Evolutionary conservation across 2,113 vertebrate species (phyloP), one percentile per base, ranked within the genome.

Genomic region (Bambusicola thoracicus): DNA sequence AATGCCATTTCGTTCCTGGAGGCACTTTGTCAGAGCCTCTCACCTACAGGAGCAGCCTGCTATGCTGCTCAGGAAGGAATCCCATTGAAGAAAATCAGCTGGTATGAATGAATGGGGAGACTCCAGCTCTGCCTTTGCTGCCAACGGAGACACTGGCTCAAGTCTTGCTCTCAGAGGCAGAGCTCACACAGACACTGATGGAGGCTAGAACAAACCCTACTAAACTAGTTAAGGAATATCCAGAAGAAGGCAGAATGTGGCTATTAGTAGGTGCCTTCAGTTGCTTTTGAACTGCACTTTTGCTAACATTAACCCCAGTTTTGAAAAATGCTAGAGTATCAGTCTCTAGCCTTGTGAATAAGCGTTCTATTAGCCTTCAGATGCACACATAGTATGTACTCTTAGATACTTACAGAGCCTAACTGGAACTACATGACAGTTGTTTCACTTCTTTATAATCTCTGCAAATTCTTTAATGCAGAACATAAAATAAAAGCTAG

Each of bases 281-380:
- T 74, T 74, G 25, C 18, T 75, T 75, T 92, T 13, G 83, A 91
- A 97, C 69, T 86, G 91, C 84, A 53, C 29, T 86, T 97, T 96
- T 96, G 92, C 88, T 95, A 95, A 91, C 77, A 61, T 95, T 96
- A 56, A 55, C 85, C 70, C 55, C 49, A 14, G 7, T 95, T 97
- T 95, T 96, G 76, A 96, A 96, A 96, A 97, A 92, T 3, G 8
- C 87, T 85, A 8, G 78, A 76, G 36, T 90, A 89, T 93, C 58
- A 25, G 81, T 94, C 84, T 94, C 91, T 68, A 65, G 95, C 95
- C 84, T 76, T 97, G 94, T 80, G 96, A 91, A 89, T 95, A 95
- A 86, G 79, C 77, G 92, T 94, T 97, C 96, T 93, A 76, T 95
- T 96, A 89, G 82, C 77, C 94, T 97, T 97, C 85, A 92, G 92